Evolutionary conservation across 2,797 vertebrate species (phyloP), one percentile per base, ranked within the genome.

Genomic region (Pseudochirops corinnae): DNA sequence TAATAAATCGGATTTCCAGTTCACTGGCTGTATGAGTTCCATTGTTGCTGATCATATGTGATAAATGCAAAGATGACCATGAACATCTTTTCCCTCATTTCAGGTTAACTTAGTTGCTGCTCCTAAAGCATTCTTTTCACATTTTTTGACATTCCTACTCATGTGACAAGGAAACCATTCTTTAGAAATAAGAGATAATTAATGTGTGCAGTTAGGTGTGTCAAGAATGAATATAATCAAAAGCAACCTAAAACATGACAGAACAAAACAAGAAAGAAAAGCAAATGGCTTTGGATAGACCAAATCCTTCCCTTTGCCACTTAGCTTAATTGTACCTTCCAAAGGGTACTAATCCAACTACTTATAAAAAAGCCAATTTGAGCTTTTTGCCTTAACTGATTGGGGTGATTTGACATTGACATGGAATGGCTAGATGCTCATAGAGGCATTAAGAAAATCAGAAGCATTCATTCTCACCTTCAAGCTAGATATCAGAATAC

Each of bases 131-230:
- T 5, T 60, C 93, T 87, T 96, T 98, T 56, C 6, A 10, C 39
- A 74, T 96, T 93, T 57, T 57, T 91, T 56, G 52, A 92, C 18
- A 91, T 96, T 91, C 74, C 4, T 94, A 67, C 39, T 95, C 90
- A 93, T 97, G 96, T 93, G 90, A 97, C 74, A 96, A 93, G 5
- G 58, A 91, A 67, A 97, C 95, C 91, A 52, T 94, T 93, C 94
- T 92, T 57, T 67, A 60, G 18, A 33, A 55, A 87, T 58, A 97
- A 55, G 46, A 90, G 0, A 55, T 93, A 97, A 56, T 95, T 94
- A 91, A 87, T 94, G 62, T 39, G 57, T 39, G 55, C 74, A 53
- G 53, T 46, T 97, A 96, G n/a, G 57, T 96, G 58, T 87, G 6
- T 28, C 90, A 95, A 57, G 87, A 94, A 94, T 92, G 93, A 96